Conservation (phyloP, 2,113 vertebrate genomes). For the Aix galericulata region DNA sequence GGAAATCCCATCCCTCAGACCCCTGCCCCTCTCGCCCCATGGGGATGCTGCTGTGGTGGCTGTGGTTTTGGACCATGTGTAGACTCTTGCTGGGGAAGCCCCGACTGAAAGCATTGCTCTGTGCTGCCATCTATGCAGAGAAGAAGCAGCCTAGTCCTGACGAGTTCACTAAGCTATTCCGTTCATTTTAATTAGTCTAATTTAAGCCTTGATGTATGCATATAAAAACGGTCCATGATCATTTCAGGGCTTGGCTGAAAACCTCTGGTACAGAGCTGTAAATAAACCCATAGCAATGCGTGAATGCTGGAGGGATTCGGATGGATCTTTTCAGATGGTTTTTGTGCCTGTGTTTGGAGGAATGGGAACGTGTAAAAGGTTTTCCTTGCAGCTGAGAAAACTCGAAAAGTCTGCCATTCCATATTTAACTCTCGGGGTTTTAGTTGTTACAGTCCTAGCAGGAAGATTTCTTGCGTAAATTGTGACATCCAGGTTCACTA, state of each 20-base stretch:
- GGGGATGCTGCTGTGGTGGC: no score
- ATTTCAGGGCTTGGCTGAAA: neutral
- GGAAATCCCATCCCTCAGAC: neutral
- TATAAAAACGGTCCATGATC: neutral
- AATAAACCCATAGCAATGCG: neutral
- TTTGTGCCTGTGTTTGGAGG: neutral
- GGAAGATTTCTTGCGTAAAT: constrained; percentile 19
- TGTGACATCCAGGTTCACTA: constrained; percentile 8
- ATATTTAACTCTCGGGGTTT: neutral
- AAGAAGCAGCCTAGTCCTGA: neutral
- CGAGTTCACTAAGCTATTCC: neutral
- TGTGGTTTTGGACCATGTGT: no score
- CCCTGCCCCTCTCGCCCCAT: rapidly evolving
- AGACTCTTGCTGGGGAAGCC: neutral
- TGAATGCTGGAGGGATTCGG: neutral
- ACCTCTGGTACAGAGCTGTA: neutral
- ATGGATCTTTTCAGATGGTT: neutral
- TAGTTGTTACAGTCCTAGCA: neutral
- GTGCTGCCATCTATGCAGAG: neutral
- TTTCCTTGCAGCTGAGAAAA: neutral
- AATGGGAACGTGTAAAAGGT: neutral
- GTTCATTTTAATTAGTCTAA: neutral
- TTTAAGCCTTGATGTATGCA: neutral
- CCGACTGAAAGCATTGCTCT: neutral
- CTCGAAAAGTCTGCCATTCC: neutral